Base-by-base conservation (phyloP, 2,888 invertebrate species). In the Prenolepis imparis region DNA sequence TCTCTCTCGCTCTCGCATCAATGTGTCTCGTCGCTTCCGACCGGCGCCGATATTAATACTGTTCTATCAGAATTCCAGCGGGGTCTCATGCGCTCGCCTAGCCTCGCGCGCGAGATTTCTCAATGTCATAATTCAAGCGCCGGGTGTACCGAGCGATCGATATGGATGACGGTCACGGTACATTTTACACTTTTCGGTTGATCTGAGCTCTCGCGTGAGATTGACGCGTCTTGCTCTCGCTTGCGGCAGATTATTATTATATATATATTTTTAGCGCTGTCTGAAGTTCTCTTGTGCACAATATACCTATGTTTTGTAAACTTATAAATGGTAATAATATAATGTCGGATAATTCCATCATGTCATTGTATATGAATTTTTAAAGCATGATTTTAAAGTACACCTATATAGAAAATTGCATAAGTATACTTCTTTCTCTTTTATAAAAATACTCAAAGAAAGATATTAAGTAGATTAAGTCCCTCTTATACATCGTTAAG, bases 11-110 rank as follows among this genome's bases (percentile, higher is more conserved):
- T 87, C 84, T 86, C 48, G 48, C 48, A 52, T 52, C 48, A 11
- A 39, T 73, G 80, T 84, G 86, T 82, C 12, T 66, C 82, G 84
- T n/a, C 84, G 80, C 85, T 84, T 84, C 83, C 73, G 81, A 63
- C 70, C 28, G 63, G 57, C 83, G 21, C 59, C 83, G 84, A 70
- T 86, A 89, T 89, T 90, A 88, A 88, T 90, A 90, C 86, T 87
- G 90, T 89, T 90, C 85, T 86, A 88, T 86, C 82, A 88, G 86
- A 82, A 89, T 89, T 89, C 88, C 85, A 88, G 68, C 85, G 68
- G 78, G 80, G 52, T 61, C 83, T 87, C 86, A 84, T 52, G n/a
- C 36, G 48, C 73, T 28, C n/a, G 24, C 32, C 32, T 67, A 74
- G 84, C 63, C 28, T 24, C 24, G 24, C 83, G 82, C 82, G 80